A percentile compares a stretch with the other conserved stretches of the same genome.
phyloP scores from a whole-genome alignment of 2,113 vertebrate species.

The Zapus hudsonius region DNA sequence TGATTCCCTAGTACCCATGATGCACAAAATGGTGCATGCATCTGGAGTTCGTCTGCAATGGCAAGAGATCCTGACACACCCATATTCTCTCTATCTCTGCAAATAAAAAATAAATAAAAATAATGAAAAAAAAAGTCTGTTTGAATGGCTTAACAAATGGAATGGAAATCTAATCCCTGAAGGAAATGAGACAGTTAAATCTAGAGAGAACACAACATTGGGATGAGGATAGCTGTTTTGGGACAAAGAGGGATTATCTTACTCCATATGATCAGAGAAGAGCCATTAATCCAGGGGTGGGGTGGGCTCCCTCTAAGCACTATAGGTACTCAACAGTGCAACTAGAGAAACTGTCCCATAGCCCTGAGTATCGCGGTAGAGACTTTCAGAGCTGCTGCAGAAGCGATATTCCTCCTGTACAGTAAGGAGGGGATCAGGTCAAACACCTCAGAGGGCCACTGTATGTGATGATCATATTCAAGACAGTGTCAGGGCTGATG shows the following conservation, averaged over 20 bases:
- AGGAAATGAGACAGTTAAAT: slow-evolving; percentile 18
- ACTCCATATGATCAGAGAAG: background rate
- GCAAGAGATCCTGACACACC: too few relatives aligned
- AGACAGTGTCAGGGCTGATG: slow-evolving; percentile 8
- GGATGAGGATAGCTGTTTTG: background rate
- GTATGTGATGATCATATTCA: background rate
- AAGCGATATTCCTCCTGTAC: background rate
- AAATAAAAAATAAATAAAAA: too few relatives aligned
- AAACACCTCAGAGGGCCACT: background rate
- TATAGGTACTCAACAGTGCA: background rate
- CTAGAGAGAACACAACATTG: slow-evolving; percentile 18
- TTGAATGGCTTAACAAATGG: background rate
- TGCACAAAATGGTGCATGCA: too few relatives aligned
- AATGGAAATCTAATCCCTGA: slow-evolving; percentile 35
- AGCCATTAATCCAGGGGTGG: background rate
- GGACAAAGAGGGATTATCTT: background rate
- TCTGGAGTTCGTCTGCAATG: too few relatives aligned
- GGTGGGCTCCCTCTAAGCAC: background rate
- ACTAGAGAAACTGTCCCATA: background rate
- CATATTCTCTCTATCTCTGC: too few relatives aligned
- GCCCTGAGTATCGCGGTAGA: background rate
- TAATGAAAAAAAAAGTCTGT: too few relatives aligned
- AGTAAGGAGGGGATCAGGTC: background rate
- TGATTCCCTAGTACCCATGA: too few relatives aligned
- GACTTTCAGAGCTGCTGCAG: background rate